A percentile compares a stretch with the other conserved stretches of the same genome.
Conservation (phyloP, 2,888 invertebrate genomes). For the Cynaeus angustus region DNA sequence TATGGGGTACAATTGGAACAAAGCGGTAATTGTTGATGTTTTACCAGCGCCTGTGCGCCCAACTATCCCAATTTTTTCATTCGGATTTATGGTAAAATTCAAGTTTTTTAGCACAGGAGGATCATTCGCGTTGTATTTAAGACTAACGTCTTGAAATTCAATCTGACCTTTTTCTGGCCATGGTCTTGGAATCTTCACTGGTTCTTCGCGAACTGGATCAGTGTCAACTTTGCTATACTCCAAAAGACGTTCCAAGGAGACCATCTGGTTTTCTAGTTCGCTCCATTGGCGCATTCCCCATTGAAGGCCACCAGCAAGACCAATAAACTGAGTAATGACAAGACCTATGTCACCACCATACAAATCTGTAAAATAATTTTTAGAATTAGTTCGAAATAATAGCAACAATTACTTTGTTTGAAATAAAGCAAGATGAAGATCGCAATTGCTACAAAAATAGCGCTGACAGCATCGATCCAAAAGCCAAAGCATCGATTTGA, state of each 20-base stretch:
- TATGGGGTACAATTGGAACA: slow-evolving; percentile 87
- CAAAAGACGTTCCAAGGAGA: slow-evolving; percentile 62
- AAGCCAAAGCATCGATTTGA: slow-evolving; percentile 82
- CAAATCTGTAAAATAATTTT: slow-evolving; percentile 67
- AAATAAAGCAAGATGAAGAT: slow-evolving; percentile 58
- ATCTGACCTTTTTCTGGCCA: slow-evolving; percentile 85
- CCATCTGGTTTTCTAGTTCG: slow-evolving; percentile 80
- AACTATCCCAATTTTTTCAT: slow-evolving; percentile 85
- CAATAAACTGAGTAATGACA: slow-evolving; percentile 85
- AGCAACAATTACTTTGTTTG: slow-evolving; percentile 54
- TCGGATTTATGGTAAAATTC: slow-evolving; percentile 78
- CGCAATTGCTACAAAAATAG: slow-evolving; percentile 74
- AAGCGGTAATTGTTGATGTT: slow-evolving; percentile 83
- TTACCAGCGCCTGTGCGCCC: slow-evolving; percentile 93
- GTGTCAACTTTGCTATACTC: slow-evolving; percentile 63
- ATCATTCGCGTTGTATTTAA: slow-evolving; percentile 83
- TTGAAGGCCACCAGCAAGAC: slow-evolving; percentile 79
- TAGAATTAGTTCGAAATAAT: background rate
- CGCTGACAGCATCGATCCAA: slow-evolving; percentile 80
- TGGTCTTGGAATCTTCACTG: slow-evolving; percentile 73
- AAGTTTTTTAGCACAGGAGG: slow-evolving; percentile 85
- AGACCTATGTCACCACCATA: slow-evolving; percentile 85
- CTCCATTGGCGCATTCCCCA: slow-evolving; percentile 88
- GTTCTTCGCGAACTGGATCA: slow-evolving; percentile 61
- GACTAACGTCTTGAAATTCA: slow-evolving; percentile 79